Conservation (phyloP, 2,888 invertebrate species). For the Acanthopleura granulata region DNA sequence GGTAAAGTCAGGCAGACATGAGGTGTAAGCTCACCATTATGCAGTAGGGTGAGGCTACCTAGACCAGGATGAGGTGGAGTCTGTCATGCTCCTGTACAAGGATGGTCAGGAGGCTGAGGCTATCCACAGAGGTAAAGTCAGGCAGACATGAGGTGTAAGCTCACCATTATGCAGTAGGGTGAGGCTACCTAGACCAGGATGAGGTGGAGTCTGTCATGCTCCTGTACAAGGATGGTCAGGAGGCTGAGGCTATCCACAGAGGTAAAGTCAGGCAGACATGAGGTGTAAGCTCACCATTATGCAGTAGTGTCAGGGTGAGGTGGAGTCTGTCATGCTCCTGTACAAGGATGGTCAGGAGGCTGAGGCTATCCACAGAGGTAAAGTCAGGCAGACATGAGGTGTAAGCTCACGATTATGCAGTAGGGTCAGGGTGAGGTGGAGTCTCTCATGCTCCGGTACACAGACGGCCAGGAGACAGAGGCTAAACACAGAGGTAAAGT, state of each 20-base stretch:
- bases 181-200: constrained; percentile 65
- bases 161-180: constrained; percentile 36
- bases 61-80: too few species aligned
- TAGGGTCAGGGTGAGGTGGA: constrained; percentile 65
- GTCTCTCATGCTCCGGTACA: constrained; percentile 64
- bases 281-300: too few species aligned
- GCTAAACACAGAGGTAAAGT: constrained; percentile 49
- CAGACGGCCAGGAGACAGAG: constrained; percentile 65
- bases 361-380: constrained; percentile 54
- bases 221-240: constrained; percentile 68
- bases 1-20: too few species aligned
- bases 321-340: constrained; percentile 61
- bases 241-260: constrained; percentile 56
- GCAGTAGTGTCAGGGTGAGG: constrained; percentile 58
- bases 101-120: too few species aligned
- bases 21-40: constrained; percentile 18
- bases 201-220: constrained; percentile 63
- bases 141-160: too few species aligned
- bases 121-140: too few species aligned
- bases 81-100: too few species aligned
- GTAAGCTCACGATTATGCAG: too few species aligned
- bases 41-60: not conserved
- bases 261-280: constrained; percentile 24
- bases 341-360: constrained; percentile 68
- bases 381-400: not conserved